phyloP scores from a whole-genome alignment of 2,797 vertebrate genomes.

The Acanthurus tractus region DNA sequence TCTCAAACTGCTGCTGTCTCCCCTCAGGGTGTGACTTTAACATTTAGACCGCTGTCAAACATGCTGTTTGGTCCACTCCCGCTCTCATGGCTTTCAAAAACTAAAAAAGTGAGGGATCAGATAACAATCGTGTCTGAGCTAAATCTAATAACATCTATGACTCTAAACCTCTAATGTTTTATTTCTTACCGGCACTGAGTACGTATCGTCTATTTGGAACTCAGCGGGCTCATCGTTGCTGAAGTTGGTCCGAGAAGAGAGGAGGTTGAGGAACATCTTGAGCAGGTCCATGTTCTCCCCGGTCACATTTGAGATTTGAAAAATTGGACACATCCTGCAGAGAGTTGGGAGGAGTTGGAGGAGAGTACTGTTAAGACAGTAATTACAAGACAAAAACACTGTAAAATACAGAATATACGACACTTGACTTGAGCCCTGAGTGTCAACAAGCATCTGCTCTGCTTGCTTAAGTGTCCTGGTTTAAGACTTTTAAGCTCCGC shows the following conservation, averaged over 20 bases:
- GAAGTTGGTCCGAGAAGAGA: constrained; percentile 95
- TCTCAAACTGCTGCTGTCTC: neutral
- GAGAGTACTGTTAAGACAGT: too few relatives aligned
- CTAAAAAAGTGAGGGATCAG: neutral
- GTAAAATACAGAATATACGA: too few relatives aligned
- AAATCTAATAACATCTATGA: too few relatives aligned
- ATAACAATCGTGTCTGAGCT: neutral
- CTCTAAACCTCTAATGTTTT: too few relatives aligned
- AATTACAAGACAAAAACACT: too few relatives aligned
- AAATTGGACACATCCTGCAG: constrained; percentile 95
- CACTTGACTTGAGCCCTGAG: too few relatives aligned
- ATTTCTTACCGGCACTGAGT: constrained; percentile 92
- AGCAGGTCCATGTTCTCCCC: constrained; percentile 98
- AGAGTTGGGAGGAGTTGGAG: neutral
- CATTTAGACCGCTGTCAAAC: constrained; percentile 3
- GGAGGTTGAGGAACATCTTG: constrained; percentile 98
- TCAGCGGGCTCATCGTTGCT: constrained; percentile 96
- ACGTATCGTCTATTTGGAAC: constrained; percentile 99
- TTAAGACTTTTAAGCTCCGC: too few relatives aligned
- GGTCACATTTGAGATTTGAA: constrained; percentile 98
- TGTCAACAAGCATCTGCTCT: too few relatives aligned
- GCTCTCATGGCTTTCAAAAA: neutral
- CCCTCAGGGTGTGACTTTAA: constrained; percentile 14
- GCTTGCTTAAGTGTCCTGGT: too few relatives aligned
- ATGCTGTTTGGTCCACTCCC: neutral